These are phyloP conservation scores for Paelopatides confundens DNA, from an alignment of 53 echinoderm and acorn worm species.

Conservation along the genomic window DNA sequence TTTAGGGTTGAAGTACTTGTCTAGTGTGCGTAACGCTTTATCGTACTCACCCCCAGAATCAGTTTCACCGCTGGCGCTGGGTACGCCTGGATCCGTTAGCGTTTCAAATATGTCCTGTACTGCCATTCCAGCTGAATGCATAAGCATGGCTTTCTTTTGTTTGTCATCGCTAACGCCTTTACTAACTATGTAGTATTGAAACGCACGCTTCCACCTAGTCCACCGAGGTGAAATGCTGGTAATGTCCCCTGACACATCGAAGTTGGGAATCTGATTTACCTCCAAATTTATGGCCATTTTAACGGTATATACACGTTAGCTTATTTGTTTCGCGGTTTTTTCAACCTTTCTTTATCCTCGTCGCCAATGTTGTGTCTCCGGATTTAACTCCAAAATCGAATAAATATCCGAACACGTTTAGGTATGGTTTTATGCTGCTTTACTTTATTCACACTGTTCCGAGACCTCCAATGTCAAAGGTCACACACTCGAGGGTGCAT, in stretches of 20 bases:
- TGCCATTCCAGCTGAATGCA: constrained; percentile 56
- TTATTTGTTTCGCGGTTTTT: no score
- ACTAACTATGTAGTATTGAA: constrained; percentile 33
- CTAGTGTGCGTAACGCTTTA: constrained; percentile 22
- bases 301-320: no score
- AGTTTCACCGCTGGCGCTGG: neutral
- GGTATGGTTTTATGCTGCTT: no score
- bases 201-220: constrained; percentile 41
- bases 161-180: constrained; percentile 46
- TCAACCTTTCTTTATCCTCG: neutral
- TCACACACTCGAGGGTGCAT: no score
- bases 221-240: constrained; percentile 10
- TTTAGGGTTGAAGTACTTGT: constrained; percentile 34
- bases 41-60: constrained; percentile 11
- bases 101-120: constrained; percentile 57
- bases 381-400: no score
- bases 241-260: neutral
- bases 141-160: constrained; percentile 40
- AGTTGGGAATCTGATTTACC: neutral
- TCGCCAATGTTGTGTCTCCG: no score
- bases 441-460: no score
- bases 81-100: constrained; percentile 10
- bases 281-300: neutral
- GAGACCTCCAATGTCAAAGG: no score
- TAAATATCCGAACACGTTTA: no score